Conservation (phyloP, 2,113 vertebrate species). For the human region GRCh38 chr6:128800001-128800500, state of each 20-base stretch:
- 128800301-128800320: background rate
- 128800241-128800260: background rate
- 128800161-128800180: background rate
- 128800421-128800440: background rate
- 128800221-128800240: background rate
- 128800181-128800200: background rate
- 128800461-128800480: background rate
- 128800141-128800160: background rate
- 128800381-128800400: background rate
- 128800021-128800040: background rate
- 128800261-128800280: background rate
- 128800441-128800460: background rate
- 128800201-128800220: background rate
- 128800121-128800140: background rate
- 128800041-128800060: background rate
- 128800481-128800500: background rate
- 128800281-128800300: background rate
- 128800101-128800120: background rate
- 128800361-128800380: background rate
- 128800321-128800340: background rate
- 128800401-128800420: background rate
- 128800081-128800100: background rate
- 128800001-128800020: background rate
- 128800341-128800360: background rate
- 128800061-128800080: background rate